These are phyloP conservation scores for Clinocottus analis DNA, from an alignment of 2,113 vertebrate species.

Conservation along the genomic window DNA sequence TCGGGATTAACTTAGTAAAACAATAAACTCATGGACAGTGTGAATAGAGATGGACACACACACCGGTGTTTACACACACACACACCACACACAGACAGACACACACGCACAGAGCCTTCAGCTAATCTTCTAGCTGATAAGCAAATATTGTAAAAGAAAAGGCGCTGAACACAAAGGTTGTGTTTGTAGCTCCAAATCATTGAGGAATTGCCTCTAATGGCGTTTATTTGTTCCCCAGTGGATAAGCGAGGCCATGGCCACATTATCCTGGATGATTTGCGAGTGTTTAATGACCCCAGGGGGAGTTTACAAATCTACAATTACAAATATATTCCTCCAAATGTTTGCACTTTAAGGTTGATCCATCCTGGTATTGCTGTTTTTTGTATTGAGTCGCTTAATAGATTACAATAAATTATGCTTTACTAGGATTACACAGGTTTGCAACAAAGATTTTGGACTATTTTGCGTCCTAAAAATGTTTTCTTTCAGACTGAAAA, in stretches of 20 bases:
- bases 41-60: not conserved
- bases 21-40: not conserved
- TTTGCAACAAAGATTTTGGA: not conserved
- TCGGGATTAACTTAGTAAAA: not conserved
- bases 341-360: not conserved
- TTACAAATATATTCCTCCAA: not conserved
- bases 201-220: not conserved
- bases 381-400: not conserved
- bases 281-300: conserved; percentile 6
- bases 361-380: not conserved
- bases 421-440: not conserved
- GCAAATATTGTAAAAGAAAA: not conserved
- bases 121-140: conserved; percentile 28
- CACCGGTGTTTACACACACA: not conserved
- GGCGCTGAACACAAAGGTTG: not conserved
- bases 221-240: not conserved
- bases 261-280: not conserved
- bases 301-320: not conserved
- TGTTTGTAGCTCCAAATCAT: not conserved
- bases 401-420: not conserved
- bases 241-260: not conserved
- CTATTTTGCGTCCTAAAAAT: no score
- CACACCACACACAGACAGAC: not conserved
- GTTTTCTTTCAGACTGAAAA: no score
- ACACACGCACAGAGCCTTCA: conserved; percentile 1